phyloP scores from a whole-genome alignment of 2,113 vertebrate genomes.

The Dascyllus trimaculatus region DNA sequence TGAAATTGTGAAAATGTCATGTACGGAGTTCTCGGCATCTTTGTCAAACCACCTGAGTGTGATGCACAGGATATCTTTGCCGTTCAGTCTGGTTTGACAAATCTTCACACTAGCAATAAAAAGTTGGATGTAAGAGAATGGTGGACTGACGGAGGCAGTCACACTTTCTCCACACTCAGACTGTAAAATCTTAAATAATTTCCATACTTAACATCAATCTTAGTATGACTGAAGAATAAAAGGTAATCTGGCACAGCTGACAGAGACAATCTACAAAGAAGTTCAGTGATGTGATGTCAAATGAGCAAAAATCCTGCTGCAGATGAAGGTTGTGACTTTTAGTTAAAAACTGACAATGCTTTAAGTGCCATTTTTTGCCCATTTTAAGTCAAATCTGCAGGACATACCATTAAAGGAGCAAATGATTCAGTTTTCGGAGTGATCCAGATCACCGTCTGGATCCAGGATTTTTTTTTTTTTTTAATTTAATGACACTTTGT shows the following conservation, averaged over 20 bases:
- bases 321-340: background rate
- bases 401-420: background rate
- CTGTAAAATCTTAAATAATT: conserved; percentile 12
- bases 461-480: too few species aligned
- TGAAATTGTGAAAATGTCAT: conserved; percentile 39
- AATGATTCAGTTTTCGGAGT: too few species aligned
- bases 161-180: background rate
- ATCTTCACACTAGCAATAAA: background rate
- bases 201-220: conserved; percentile 20
- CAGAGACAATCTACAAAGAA: too few species aligned
- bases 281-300: too few species aligned
- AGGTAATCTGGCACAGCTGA: background rate
- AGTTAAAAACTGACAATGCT: background rate
- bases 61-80: conserved; percentile 14
- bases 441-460: too few species aligned
- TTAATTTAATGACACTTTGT: too few species aligned
- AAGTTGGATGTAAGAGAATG: too few species aligned
- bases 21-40: conserved; percentile 24
- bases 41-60: conserved; percentile 23
- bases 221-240: conserved; percentile 4
- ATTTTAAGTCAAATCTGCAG: background rate
- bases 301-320: too few species aligned
- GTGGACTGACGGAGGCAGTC: too few species aligned
- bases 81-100: conserved; percentile 24
- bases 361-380: background rate